Evolutionary conservation across 1,140 invertebrate species (phyloP), one percentile per base, ranked within the genome.

Genomic region (Drosophila parabipectinata): DNA sequence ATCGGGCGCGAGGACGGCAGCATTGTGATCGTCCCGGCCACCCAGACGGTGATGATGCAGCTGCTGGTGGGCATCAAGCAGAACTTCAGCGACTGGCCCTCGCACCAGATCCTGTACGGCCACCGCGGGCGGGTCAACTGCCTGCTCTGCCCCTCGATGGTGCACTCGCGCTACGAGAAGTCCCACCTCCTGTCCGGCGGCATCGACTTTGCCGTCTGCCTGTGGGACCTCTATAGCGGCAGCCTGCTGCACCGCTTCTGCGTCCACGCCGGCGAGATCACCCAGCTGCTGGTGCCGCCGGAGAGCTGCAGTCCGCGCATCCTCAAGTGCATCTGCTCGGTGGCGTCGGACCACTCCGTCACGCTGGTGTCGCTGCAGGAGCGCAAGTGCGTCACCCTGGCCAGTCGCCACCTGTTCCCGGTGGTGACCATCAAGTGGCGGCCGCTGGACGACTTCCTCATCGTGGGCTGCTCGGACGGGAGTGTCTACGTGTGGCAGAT

Each of bases 401-500:
- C 99, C 1, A 98, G 97, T 6, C 95, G 99, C 21, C 99, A 99
- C 92, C 93, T 99, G 9, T 99, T 99, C 92, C 99, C 99, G 0
- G 97, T 99, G 32, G 95, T 97, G 5, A 96, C 96, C 26, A 98
- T 99, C 57, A 99, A 99, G 92, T 99, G 98, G 98, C 94, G 98
- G 26, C 98, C 98, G 0, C 93, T 98, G 2, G 98, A 99, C 92
- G 99, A 99, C 91, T 99, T 99, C 90, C 97, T 99, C 94, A 96
- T 99, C 72, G 97, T 99, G 14, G 97, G 97, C n/a, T 99, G 98
- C 91, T 96, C 97, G 9, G 98, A 99, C 93, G 98, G 98, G 12
- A 98, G 98, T 5, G 98, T 99, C 8, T 99, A 99, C 92, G 98
- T 99, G 1, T 99, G 99, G 99, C 98, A 99, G 94, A 99, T 99